A percentile compares a stretch with the other conserved stretches of the same genome.
Conservation (phyloP, 2,113 vertebrate species). For the Corythoichthys intestinalis region DNA sequence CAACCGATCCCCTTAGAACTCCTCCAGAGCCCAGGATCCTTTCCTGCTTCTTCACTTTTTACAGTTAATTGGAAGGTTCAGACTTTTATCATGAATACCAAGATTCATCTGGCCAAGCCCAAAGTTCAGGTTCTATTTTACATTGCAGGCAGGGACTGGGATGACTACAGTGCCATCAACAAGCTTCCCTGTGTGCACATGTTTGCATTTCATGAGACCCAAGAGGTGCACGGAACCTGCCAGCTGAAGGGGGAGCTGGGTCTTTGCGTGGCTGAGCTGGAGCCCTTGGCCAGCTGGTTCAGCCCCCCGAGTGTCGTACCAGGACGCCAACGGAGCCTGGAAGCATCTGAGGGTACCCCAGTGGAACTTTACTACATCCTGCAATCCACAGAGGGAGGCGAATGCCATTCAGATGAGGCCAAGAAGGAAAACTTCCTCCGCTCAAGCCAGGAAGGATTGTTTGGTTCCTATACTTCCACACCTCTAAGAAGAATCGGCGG, state of each 20-base stretch:
- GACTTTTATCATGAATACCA: conserved; percentile 79
- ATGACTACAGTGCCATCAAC: conserved; percentile 73
- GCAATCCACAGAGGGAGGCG: conserved; percentile 70
- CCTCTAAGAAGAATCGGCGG: conserved; percentile 82
- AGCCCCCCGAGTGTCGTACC: conserved; percentile 69
- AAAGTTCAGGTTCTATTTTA: conserved; percentile 89
- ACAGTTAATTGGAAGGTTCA: conserved; percentile 86
- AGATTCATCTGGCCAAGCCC: conserved; percentile 79
- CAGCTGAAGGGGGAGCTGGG: conserved; percentile 79
- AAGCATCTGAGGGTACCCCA: conserved; percentile 73
- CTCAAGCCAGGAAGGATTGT: conserved; percentile 76
- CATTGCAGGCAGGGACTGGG: conserved; percentile 87
- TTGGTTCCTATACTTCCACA: conserved; percentile 66
- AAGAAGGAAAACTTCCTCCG: conserved; percentile 79
- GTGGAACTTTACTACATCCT: conserved; percentile 91
- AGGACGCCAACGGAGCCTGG: conserved; percentile 72
- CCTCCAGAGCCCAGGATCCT: conserved; percentile 64
- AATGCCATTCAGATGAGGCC: conserved; percentile 77
- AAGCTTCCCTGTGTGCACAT: conserved; percentile 86
- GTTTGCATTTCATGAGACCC: conserved; percentile 89
- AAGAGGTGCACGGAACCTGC: conserved; percentile 85
- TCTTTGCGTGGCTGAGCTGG: conserved; percentile 84
- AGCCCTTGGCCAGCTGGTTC: conserved; percentile 85
- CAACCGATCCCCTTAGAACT: conserved; percentile 81
- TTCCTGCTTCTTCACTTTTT: conserved; percentile 73